A percentile compares a stretch with the other conserved stretches of the same genome.
These are phyloP conservation scores for Cantharis rufa DNA, from an alignment of 2,888 invertebrate genomes.

Conservation along the genomic window DNA sequence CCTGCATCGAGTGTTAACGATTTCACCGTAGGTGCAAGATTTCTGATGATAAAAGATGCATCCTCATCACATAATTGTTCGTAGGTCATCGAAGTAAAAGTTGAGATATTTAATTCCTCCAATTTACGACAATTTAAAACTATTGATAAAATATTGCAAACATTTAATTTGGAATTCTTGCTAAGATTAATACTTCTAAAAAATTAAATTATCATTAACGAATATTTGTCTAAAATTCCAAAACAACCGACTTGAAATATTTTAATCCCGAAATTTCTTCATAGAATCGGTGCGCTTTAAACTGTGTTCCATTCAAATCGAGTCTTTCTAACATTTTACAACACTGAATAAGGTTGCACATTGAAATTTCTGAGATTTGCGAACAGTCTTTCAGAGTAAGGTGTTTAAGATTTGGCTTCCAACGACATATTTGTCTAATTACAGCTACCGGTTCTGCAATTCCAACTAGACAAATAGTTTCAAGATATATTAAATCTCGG, in stretches of 20 bases:
- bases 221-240: background rate
- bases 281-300: constrained; percentile 32
- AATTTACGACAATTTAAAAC: constrained; percentile 38
- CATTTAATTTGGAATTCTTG: constrained; percentile 31
- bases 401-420: constrained; percentile 32
- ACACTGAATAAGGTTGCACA: constrained; percentile 33
- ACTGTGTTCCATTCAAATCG: constrained; percentile 37
- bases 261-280: constrained; percentile 33
- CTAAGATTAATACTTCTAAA: constrained; percentile 39
- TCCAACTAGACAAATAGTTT: constrained; percentile 32
- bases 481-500: constrained; percentile 29
- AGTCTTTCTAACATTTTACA: constrained; percentile 37
- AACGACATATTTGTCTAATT: constrained; percentile 39
- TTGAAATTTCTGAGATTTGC: constrained; percentile 26
- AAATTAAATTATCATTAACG: background rate
- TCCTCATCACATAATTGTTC: constrained; percentile 39
- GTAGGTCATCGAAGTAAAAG: constrained; percentile 26
- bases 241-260: constrained; percentile 29
- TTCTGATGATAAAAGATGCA: constrained; percentile 37
- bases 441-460: constrained; percentile 35
- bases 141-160: constrained; percentile 36
- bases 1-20: constrained; percentile 37
- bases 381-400: constrained; percentile 34
- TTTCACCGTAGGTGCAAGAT: constrained; percentile 32
- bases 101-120: constrained; percentile 38